Conservation (phyloP, 2,888 invertebrate species). For the Caenorhabditis panamensis region DNA sequence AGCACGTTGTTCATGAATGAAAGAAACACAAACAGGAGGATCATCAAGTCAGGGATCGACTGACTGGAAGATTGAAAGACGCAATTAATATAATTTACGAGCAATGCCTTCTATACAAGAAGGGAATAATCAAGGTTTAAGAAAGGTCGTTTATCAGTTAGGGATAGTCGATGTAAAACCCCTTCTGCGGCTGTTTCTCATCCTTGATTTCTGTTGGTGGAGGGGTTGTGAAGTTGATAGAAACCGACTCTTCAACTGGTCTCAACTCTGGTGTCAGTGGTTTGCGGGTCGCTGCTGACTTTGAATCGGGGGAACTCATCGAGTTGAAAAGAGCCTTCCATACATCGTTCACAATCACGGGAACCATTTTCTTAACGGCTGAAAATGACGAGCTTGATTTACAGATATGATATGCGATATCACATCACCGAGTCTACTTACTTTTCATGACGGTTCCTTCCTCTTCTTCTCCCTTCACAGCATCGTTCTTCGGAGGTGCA, state of each 20-base stretch:
- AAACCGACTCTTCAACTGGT: constrained; percentile 12
- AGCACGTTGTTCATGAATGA: no score
- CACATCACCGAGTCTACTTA: no score
- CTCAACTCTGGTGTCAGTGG: constrained; percentile 4
- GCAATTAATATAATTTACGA: constrained; percentile 57
- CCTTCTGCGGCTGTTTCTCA: constrained; percentile 46
- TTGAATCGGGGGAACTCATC: constrained; percentile 45
- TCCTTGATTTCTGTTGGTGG: constrained; percentile 25
- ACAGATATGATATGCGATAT: no score
- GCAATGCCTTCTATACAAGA: no score
- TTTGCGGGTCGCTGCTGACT: not conserved
- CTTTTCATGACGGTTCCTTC: constrained; percentile 64
- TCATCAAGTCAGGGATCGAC: no score
- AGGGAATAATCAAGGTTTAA: no score
- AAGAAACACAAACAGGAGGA: not conserved
- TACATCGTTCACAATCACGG: constrained; percentile 66
- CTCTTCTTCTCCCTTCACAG: constrained; percentile 37
- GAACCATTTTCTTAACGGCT: constrained; percentile 68
- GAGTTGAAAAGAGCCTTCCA: constrained; percentile 65
- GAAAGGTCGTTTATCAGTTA: no score
- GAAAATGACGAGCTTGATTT: constrained; percentile 9
- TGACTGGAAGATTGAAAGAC: no score
- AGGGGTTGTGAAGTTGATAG: constrained; percentile 1
- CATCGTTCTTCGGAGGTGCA: constrained; percentile 44
- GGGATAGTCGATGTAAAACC: constrained; percentile 51